A percentile compares a stretch with the other conserved stretches of the same genome.
Evolutionary conservation across 2,888 invertebrate species (phyloP).

Genomic region (Leucophenga montana): DNA sequence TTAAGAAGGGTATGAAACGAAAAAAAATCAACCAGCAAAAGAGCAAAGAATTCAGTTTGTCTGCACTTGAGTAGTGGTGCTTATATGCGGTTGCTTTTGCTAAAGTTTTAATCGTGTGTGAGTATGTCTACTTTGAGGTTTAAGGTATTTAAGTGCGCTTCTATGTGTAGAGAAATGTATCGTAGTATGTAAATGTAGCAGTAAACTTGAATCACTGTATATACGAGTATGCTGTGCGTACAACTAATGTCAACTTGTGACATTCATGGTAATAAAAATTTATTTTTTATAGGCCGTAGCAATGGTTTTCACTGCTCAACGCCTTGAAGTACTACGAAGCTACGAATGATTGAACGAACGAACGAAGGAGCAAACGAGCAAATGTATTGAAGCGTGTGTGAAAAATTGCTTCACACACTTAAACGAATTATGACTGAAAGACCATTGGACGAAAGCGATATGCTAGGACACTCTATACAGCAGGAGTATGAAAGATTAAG

Average conservation of each 20-base stretch:
- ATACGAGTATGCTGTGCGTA: too few species aligned
- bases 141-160: constrained; percentile 35
- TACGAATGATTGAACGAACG: too few species aligned
- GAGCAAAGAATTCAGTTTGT: not conserved
- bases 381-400: constrained; percentile 11
- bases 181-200: constrained; percentile 49
- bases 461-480: too few species aligned
- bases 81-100: constrained; percentile 11
- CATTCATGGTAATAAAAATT: constrained; percentile 57
- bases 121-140: constrained; percentile 19
- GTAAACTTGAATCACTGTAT: constrained; percentile 57
- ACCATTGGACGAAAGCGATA: not conserved
- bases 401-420: not conserved
- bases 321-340: not conserved
- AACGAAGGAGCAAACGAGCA: too few species aligned
- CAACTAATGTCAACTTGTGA: constrained; percentile 50
- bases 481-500: too few species aligned
- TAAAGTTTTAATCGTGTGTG: not conserved
- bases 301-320: constrained; percentile 23
- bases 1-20: too few species aligned
- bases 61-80: constrained; percentile 13
- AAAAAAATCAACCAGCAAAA: too few species aligned
- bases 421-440: not conserved
- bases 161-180: constrained; percentile 51
- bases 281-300: constrained; percentile 38